Evolutionary conservation across 2,797 vertebrate genomes (phyloP).

Genomic region (Sylvilagus floridanus): DNA sequence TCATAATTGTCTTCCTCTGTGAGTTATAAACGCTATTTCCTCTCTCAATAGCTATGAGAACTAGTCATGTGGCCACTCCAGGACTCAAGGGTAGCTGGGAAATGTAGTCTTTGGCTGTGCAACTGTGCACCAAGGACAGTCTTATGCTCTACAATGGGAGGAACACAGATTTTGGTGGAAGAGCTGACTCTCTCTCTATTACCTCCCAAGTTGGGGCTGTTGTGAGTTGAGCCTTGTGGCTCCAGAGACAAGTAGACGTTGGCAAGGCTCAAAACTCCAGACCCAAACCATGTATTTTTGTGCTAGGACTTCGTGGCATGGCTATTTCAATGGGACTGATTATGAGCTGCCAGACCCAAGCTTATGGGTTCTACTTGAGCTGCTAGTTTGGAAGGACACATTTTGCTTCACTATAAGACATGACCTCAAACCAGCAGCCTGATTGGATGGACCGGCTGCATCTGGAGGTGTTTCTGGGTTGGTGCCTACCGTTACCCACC

Average conservation of each 20-base stretch:
- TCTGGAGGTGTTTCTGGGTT: not conserved
- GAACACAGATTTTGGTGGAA: not conserved
- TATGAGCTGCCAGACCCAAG: not conserved
- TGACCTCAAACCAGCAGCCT: not conserved
- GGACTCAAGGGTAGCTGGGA: not conserved
- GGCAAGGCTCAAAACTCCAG: slow-evolving; percentile 7
- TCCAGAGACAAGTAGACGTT: not conserved
- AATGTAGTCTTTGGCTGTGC: not conserved
- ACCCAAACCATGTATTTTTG: not conserved
- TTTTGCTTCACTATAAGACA: slow-evolving; percentile 15
- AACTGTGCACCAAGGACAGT: not conserved
- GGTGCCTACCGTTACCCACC: not conserved
- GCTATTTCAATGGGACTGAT: not conserved
- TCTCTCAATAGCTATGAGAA: not conserved
- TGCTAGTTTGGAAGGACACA: slow-evolving; percentile 21
- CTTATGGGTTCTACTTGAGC: not conserved
- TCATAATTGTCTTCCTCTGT: not conserved
- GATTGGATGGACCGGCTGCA: not conserved
- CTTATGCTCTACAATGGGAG: not conserved
- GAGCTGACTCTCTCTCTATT: not conserved
- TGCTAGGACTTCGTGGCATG: not conserved
- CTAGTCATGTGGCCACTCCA: not conserved
- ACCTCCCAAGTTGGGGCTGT: not conserved
- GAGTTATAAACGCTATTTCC: not conserved
- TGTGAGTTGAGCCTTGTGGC: not conserved